Base-by-base conservation (phyloP, 2,888 invertebrate species). In the Drosophila suboccidentalis region DNA sequence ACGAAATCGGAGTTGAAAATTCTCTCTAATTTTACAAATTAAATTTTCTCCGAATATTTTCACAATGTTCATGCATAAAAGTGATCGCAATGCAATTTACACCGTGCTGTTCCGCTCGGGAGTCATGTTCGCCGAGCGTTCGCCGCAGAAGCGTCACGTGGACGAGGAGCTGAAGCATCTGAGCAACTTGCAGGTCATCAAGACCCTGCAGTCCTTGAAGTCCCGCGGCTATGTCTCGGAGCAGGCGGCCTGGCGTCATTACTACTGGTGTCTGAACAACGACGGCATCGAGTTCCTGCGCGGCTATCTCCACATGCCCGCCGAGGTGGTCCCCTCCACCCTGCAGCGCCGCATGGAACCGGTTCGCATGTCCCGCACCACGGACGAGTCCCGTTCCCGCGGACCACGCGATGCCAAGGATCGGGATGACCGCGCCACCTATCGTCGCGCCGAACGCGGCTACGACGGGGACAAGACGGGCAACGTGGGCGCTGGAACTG, bases 241-340 rank as follows among this genome's bases (percentile, higher is more conserved):
- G 53, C 64, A 68, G 36, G 9, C 15, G 6, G 75, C 64, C 39
- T 69, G 76, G 69, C 75, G 69, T 26, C 64, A 76, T 22, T 64
- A 29, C 13, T 78, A 74, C 47, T 76, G 79, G 75, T 55, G 61
- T 10, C 36, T 76, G 34, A 78, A 64, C 50, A 74, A 76, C 54
- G 61, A 61, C 1, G 75, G 75, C 22, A 69, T 78, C 32, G 69
- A 78, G 43, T 74, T 17, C 22, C 43, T 76, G 22, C 36, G 75
- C 0, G 22, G 13, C 10, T 68, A 62, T 32, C 64, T 76, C 8
- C 61, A 51, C 11, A 47, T 74, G 61, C 55, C 69, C 8, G 17
- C 66, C 29, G 71, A 15, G 29, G 49, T 65, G 49, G 65, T 72
- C 19, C 71, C 71, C 10, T 19, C 22, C 32, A 62, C 75, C 15